Percentiles rank a stretch among this genome's conserved stretches.
phyloP scores from a whole-genome alignment of 1,140 invertebrate species.

The Scaptodrosophila lebanonensis region DNA sequence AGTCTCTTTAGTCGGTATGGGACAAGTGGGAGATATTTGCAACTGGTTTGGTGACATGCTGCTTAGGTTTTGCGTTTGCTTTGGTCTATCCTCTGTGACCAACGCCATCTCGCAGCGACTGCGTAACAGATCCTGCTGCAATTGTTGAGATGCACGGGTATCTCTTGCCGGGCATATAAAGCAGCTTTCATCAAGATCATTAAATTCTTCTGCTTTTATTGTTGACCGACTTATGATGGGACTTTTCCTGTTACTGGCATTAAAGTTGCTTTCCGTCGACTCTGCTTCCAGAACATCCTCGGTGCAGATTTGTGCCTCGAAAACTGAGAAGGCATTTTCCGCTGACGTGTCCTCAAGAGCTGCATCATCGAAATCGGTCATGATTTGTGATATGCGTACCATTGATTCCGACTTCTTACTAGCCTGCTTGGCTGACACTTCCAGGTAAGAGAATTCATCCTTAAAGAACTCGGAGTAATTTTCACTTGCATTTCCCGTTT shows the following conservation, averaged over 20 bases:
- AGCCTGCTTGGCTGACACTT: background rate
- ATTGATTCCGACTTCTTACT: slow-evolving; percentile 10
- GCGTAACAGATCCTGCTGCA: slow-evolving; percentile 31
- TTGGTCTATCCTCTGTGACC: slow-evolving; percentile 7
- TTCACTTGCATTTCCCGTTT: slow-evolving; percentile 12
- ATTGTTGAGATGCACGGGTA: slow-evolving; percentile 24
- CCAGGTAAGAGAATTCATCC: slow-evolving; percentile 48
- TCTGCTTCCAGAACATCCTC: slow-evolving; percentile 28
- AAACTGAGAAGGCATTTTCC: slow-evolving; percentile 16
- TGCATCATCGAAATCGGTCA: slow-evolving; percentile 9
- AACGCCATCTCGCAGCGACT: slow-evolving; percentile 38
- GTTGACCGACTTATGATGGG: slow-evolving; percentile 4
- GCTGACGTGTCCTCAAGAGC: slow-evolving; percentile 6
- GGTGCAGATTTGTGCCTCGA: slow-evolving; percentile 39
- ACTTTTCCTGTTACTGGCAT: background rate
- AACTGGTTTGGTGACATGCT: slow-evolving; percentile 61
- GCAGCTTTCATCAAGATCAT: slow-evolving; percentile 45
- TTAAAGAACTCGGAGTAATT: slow-evolving; percentile 52
- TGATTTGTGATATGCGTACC: slow-evolving; percentile 42
- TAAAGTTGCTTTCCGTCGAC: background rate
- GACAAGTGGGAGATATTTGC: slow-evolving; percentile 33
- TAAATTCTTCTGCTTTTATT: background rate
- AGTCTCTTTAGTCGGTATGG: too few relatives aligned
- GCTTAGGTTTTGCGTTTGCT: slow-evolving; percentile 49
- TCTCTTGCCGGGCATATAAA: slow-evolving; percentile 34